Evolutionary conservation across 2,888 invertebrate genomes (phyloP).

Genomic region (Lampropteryx suffumata): DNA sequence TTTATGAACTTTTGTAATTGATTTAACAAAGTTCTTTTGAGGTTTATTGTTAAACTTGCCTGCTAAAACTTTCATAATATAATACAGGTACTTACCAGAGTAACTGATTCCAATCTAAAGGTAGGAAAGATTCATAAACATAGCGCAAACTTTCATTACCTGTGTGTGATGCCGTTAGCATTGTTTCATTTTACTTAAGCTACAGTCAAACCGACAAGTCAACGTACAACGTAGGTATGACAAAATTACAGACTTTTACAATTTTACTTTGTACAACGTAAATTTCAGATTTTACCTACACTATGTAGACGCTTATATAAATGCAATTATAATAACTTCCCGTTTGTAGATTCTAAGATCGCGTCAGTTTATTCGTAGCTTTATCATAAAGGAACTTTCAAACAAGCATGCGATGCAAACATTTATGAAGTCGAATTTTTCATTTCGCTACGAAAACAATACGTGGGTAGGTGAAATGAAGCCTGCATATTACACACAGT

Average conservation of each 20-base stretch:
- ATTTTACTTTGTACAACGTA: too few species aligned
- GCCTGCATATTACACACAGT: slow-evolving; percentile 54
- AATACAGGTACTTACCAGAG: not conserved
- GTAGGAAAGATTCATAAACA: slow-evolving; percentile 11
- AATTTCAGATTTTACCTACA: too few species aligned
- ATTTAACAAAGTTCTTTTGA: too few species aligned
- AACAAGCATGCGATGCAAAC: slow-evolving; percentile 43
- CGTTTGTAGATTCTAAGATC: not conserved
- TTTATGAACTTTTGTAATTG: too few species aligned
- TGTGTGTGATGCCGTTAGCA: slow-evolving; percentile 3
- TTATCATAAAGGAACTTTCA: slow-evolving; percentile 3
- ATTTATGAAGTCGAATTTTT: slow-evolving; percentile 57
- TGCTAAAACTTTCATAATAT: too few species aligned
- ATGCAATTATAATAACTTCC: too few species aligned
- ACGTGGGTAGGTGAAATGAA: slow-evolving; percentile 47
- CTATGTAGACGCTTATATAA: too few species aligned
- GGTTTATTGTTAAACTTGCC: too few species aligned
- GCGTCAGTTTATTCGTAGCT: not conserved
- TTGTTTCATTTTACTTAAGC: slow-evolving; percentile 16
- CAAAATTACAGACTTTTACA: too few species aligned
- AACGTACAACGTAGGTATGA: too few species aligned
- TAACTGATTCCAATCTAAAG: slow-evolving; percentile 6
- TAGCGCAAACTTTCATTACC: slow-evolving; percentile 11
- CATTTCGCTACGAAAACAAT: slow-evolving; percentile 60
- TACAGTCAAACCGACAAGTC: not conserved